These are phyloP conservation scores for Sinodicranocentrus sp. DNA, from an alignment of 2,888 invertebrate species.

Conservation along the genomic window DNA sequence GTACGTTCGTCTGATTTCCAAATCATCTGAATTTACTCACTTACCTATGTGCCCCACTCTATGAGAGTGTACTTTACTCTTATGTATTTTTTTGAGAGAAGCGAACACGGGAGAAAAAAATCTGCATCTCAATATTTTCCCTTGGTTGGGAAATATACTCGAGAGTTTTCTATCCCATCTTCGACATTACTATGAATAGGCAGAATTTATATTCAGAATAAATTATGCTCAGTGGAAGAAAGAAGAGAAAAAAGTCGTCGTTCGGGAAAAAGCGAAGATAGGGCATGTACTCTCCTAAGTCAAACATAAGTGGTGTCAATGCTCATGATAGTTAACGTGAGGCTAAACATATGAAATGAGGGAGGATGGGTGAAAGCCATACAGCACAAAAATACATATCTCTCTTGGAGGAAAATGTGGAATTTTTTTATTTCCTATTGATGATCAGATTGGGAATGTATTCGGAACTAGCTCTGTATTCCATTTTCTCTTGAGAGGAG, in stretches of 20 bases:
- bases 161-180: not conserved
- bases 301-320: slow-evolving; percentile 64
- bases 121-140: slow-evolving; percentile 62
- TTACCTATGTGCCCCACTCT: slow-evolving; percentile 12
- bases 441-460: not conserved
- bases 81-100: too few relatives aligned
- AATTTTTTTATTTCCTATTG: not conserved
- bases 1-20: slow-evolving; percentile 56
- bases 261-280: slow-evolving; percentile 15
- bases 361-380: too few relatives aligned
- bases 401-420: too few relatives aligned
- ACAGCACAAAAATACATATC: too few relatives aligned
- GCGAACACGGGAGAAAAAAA: not conserved
- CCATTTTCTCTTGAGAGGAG: not conserved
- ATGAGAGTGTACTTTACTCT: not conserved
- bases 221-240: slow-evolving; percentile 56
- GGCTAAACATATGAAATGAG: too few relatives aligned
- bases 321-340: slow-evolving; percentile 59
- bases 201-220: slow-evolving; percentile 68
- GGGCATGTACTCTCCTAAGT: too few relatives aligned
- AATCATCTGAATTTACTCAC: slow-evolving; percentile 63
- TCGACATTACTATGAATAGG: slow-evolving; percentile 36
- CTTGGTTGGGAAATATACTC: slow-evolving; percentile 1
- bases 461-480: not conserved
- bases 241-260: too few relatives aligned